A percentile compares a stretch with the other conserved stretches of the same genome.
These are phyloP conservation scores for Ptiloglossa arizonensis DNA, from an alignment of 1,140 invertebrate genomes.

Conservation along the genomic window DNA sequence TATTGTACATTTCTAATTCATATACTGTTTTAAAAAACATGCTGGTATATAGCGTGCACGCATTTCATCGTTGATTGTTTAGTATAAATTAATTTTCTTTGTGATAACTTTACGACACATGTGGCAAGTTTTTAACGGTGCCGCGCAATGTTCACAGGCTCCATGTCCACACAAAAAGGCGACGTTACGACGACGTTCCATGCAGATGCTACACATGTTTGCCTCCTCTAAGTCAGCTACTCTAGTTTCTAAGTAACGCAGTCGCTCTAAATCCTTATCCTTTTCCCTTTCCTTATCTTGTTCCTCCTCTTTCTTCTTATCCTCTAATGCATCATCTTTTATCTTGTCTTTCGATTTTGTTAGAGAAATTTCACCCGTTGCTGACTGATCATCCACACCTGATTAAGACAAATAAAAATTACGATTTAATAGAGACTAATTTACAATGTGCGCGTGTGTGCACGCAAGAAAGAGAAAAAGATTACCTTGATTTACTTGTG, in stretches of 20 bases:
- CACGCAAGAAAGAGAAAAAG: not conserved
- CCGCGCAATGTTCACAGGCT: slow-evolving; percentile 91
- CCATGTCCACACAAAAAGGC: slow-evolving; percentile 95
- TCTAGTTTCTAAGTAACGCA: slow-evolving; percentile 91
- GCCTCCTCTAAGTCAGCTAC: slow-evolving; percentile 94
- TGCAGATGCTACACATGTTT: slow-evolving; percentile 90
- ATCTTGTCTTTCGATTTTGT: slow-evolving; percentile 51
- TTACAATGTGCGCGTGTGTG: too few species aligned
- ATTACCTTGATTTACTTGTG: slow-evolving; percentile 52
- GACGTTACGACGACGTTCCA: slow-evolving; percentile 89
- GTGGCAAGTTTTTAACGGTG: slow-evolving; percentile 92
- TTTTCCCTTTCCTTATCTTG: slow-evolving; percentile 83
- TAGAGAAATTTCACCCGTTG: slow-evolving; percentile 46
- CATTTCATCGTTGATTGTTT: slow-evolving; percentile 42
- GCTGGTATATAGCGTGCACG: not conserved
- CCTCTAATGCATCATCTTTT: slow-evolving; percentile 56
- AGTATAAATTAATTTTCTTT: slow-evolving; percentile 93
- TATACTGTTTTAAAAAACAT: not conserved
- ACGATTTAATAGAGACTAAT: too few species aligned
- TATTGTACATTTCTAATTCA: not conserved
- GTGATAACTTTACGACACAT: slow-evolving; percentile 95
- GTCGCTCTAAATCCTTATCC: slow-evolving; percentile 82
- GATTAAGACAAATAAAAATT: too few species aligned
- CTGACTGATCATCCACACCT: slow-evolving; percentile 44
- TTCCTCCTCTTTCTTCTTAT: slow-evolving; percentile 61